phyloP scores from a whole-genome alignment of 2,888 invertebrate species.

The Ephialtes manifestator region DNA sequence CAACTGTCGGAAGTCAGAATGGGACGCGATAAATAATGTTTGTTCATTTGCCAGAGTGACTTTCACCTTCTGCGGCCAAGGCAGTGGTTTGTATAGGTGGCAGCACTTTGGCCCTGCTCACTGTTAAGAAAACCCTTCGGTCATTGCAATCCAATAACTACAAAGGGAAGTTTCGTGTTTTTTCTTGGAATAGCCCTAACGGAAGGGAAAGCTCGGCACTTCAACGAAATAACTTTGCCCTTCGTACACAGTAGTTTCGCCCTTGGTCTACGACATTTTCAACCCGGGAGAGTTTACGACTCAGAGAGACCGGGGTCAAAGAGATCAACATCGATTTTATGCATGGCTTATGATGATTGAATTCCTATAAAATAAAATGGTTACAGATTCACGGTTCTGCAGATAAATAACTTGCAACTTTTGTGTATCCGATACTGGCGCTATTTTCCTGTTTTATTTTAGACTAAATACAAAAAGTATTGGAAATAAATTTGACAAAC shows the following conservation, averaged over 20 bases:
- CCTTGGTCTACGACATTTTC: slow-evolving; percentile 1
- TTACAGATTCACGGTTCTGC: not conserved
- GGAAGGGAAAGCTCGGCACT: slow-evolving; percentile 4
- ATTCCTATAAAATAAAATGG: not conserved
- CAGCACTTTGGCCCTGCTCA: not conserved
- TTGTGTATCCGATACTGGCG: no score
- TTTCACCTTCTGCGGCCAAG: slow-evolving; percentile 47
- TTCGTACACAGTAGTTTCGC: not conserved
- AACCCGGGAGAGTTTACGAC: not conserved
- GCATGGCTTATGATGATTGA: not conserved
- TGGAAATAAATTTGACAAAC: no score
- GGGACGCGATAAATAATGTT: slow-evolving; percentile 66
- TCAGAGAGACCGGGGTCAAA: not conserved
- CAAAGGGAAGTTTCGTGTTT: slow-evolving; percentile 4
- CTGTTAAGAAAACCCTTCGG: slow-evolving; percentile 40
- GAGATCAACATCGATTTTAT: slow-evolving; percentile 40
- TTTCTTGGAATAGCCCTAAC: not conserved
- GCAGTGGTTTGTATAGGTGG: not conserved
- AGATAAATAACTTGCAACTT: no score
- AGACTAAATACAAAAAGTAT: no score
- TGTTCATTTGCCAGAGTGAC: slow-evolving; percentile 66
- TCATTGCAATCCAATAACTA: slow-evolving; percentile 30
- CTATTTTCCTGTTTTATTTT: no score
- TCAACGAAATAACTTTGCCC: not conserved
- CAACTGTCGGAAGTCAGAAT: slow-evolving; percentile 57